Conservation (phyloP, 2,888 invertebrate species). For the Tiphia femorata region DNA sequence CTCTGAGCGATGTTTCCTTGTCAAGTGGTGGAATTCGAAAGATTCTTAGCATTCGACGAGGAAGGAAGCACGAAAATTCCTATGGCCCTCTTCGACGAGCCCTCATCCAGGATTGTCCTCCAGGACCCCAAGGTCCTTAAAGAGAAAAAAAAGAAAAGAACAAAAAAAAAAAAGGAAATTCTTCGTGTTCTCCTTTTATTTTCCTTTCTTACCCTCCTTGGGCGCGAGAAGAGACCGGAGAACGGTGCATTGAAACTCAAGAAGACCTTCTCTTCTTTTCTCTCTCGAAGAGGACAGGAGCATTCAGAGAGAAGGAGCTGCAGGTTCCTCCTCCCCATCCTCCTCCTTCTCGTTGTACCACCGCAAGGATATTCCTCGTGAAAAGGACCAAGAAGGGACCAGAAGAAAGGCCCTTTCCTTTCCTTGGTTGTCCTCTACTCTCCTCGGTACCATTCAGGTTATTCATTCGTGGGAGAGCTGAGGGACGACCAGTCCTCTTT, state of each 20-base stretch:
- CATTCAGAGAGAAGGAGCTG: too few species aligned
- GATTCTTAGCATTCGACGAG: too few species aligned
- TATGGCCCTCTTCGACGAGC: not conserved
- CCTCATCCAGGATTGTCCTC: too few species aligned
- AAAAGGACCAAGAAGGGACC: slow-evolving; percentile 36
- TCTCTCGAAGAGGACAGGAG: slow-evolving; percentile 49
- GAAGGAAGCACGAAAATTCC: not conserved
- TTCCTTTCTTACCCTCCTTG: too few species aligned
- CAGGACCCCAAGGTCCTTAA: not conserved
- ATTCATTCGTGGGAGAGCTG: slow-evolving; percentile 31
- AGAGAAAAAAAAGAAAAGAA: not conserved
- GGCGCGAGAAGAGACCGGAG: slow-evolving; percentile 39
- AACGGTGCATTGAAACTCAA: slow-evolving; percentile 58
- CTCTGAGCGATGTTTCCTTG: too few species aligned
- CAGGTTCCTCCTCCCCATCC: slow-evolving; percentile 13
- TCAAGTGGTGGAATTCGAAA: too few species aligned
- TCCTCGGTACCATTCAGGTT: slow-evolving; percentile 38
- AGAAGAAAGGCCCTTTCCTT: too few species aligned
- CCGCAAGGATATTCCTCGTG: slow-evolving; percentile 24
- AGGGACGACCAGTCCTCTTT: not conserved
- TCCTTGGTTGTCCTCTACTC: too few species aligned
- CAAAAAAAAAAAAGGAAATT: not conserved
- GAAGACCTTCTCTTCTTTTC: too few species aligned
- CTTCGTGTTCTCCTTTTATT: not conserved
- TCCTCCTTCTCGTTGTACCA: too few species aligned